phyloP scores from a whole-genome alignment of 2,888 invertebrate species.

The Ferdinandea cuprea region DNA sequence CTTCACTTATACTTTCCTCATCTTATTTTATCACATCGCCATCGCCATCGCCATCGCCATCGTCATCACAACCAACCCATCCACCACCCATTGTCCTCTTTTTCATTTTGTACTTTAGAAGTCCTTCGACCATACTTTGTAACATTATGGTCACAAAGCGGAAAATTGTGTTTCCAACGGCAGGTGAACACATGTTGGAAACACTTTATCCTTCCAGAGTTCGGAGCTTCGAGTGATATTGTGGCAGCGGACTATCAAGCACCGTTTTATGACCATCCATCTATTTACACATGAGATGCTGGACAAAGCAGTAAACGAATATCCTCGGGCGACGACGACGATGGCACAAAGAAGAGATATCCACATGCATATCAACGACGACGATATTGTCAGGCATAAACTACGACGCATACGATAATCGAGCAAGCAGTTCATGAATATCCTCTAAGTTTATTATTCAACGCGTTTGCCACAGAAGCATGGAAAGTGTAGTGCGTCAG shows the following conservation, averaged over 20 bases:
- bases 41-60: neutral
- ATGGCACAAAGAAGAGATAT: neutral
- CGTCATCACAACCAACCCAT: neutral
- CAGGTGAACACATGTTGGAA: constrained; percentile 67
- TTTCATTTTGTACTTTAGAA: constrained; percentile 37
- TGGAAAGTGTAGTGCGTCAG: neutral
- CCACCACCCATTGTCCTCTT: constrained; percentile 12
- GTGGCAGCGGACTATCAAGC: constrained; percentile 48
- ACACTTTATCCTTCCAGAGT: constrained; percentile 44
- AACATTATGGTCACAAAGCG: constrained; percentile 65
- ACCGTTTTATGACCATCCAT: constrained; percentile 56
- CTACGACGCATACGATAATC: constrained; percentile 58
- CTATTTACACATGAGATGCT: constrained; percentile 15
- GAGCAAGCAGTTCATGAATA: constrained; percentile 62
- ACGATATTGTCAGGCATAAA: constrained; percentile 5
- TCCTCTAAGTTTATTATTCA: constrained; percentile 69
- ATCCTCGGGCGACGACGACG: constrained; percentile 25
- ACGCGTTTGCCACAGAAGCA: constrained; percentile 40
- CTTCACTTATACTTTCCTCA: constrained; percentile 11
- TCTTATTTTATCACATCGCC: neutral
- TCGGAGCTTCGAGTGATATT: constrained; percentile 10
- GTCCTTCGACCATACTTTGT: constrained; percentile 58
- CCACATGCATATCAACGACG: neutral
- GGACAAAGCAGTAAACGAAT: constrained; percentile 46
- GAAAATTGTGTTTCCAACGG: constrained; percentile 69